These are phyloP conservation scores for Aethes cnicana DNA, from an alignment of 2,888 invertebrate genomes.

Conservation along the genomic window DNA sequence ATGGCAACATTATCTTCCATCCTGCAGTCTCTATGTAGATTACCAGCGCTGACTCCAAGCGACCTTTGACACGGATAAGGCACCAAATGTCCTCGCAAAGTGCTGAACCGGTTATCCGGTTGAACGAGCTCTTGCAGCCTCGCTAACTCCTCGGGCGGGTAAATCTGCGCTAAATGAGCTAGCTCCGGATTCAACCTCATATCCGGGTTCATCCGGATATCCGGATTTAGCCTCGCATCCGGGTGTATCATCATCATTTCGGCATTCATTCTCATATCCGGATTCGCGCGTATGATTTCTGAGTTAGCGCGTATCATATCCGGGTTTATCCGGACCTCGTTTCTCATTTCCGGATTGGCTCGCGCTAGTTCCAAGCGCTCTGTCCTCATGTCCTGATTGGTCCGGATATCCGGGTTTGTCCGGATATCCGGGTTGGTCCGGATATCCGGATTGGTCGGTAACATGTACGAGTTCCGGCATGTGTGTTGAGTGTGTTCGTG, in stretches of 20 bases:
- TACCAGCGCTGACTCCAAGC: slow-evolving; percentile 64
- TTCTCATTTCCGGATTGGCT: slow-evolving; percentile 45
- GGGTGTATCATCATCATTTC: slow-evolving; percentile 46
- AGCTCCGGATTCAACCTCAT: slow-evolving; percentile 36
- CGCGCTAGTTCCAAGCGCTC: slow-evolving; percentile 47
- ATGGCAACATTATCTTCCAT: slow-evolving; percentile 57
- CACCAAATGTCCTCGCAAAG: slow-evolving; percentile 71
- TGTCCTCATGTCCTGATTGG: slow-evolving; percentile 47
- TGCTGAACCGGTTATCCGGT: slow-evolving; percentile 60
- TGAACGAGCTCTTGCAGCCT: slow-evolving; percentile 56
- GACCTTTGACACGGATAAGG: slow-evolving; percentile 63
- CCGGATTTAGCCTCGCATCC: slow-evolving; percentile 46
- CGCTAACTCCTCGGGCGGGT: slow-evolving; percentile 48
- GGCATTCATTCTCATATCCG: slow-evolving; percentile 44
- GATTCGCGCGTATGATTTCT: slow-evolving; percentile 40
- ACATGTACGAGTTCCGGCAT: slow-evolving; percentile 60
- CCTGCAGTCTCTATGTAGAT: slow-evolving; percentile 65
- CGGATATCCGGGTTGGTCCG: slow-evolving; percentile 42
- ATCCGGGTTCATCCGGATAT: slow-evolving; percentile 45
- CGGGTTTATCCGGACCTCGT: slow-evolving; percentile 37
- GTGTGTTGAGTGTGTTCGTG: slow-evolving; percentile 56
- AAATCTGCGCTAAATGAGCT: slow-evolving; percentile 43
- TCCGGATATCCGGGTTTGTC: slow-evolving; percentile 38
- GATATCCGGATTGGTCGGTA: slow-evolving; percentile 41
- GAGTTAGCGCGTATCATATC: slow-evolving; percentile 40